Conservation (phyloP, 2,888 invertebrate genomes). For the Diloba caeruleocephala region DNA sequence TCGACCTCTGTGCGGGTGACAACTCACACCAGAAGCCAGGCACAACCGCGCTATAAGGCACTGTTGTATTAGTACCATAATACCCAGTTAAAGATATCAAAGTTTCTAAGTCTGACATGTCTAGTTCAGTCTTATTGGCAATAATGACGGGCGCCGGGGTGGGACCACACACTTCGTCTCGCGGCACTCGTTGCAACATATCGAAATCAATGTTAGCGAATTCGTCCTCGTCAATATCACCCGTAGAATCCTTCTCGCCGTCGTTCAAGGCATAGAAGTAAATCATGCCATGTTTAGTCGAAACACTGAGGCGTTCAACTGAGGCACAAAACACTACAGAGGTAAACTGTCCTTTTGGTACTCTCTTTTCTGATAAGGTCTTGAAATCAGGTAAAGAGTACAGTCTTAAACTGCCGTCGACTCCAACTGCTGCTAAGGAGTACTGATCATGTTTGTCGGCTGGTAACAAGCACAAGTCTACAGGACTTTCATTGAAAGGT, state of each 20-base stretch:
- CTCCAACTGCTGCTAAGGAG: conserved; percentile 92
- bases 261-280: conserved; percentile 95
- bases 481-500: conserved; percentile 90
- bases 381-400: conserved; percentile 92
- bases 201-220: conserved; percentile 84
- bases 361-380: conserved; percentile 91
- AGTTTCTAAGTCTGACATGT: conserved; percentile 90
- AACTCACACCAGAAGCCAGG: conserved; percentile 98
- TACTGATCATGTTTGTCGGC: conserved; percentile 84
- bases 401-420: conserved; percentile 93
- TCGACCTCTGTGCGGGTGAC: conserved; percentile 96
- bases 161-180: conserved; percentile 74
- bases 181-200: conserved; percentile 79
- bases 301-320: conserved; percentile 95
- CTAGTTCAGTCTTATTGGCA: conserved; percentile 90
- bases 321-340: conserved; percentile 96
- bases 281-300: conserved; percentile 94
- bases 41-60: conserved; percentile 95
- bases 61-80: conserved; percentile 89
- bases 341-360: conserved; percentile 92
- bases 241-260: conserved; percentile 91
- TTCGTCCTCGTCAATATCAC: conserved; percentile 93
- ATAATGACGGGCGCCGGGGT: conserved; percentile 77
- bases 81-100: conserved; percentile 94
- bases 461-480: conserved; percentile 92